Percentiles rank a stretch among this genome's conserved stretches.
Conservation (phyloP, 2,888 invertebrate species). For the Cotesia congregata region DNA sequence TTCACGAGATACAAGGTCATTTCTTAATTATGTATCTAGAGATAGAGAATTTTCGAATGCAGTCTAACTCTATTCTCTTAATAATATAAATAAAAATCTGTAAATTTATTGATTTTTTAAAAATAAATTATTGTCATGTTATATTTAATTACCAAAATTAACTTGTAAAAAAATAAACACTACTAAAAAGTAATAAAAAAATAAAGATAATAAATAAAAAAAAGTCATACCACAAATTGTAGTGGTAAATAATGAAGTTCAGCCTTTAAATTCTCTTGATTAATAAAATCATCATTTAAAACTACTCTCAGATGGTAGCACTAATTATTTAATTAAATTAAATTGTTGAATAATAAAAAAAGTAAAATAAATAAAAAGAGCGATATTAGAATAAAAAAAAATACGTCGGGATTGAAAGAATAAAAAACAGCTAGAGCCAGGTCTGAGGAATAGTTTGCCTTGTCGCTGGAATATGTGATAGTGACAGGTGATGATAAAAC, state of each 20-base stretch:
- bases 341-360: background rate
- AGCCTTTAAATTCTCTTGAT: background rate
- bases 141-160: too few relatives aligned
- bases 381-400: background rate
- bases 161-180: background rate
- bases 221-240: background rate
- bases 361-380: slow-evolving; percentile 7
- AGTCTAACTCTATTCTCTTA: too few relatives aligned
- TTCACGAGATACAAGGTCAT: too few relatives aligned
- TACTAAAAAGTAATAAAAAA: background rate
- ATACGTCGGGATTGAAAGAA: background rate
- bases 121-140: too few relatives aligned
- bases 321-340: background rate
- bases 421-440: slow-evolving; percentile 51
- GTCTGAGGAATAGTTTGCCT: slow-evolving; percentile 63
- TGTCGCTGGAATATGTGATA: slow-evolving; percentile 56
- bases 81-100: too few relatives aligned
- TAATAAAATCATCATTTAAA: background rate
- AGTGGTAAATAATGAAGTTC: background rate
- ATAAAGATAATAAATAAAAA: background rate
- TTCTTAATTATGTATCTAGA: too few relatives aligned
- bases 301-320: slow-evolving; percentile 13
- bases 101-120: too few relatives aligned
- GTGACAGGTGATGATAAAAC: slow-evolving; percentile 53
- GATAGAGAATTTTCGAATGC: too few relatives aligned